phyloP scores from a whole-genome alignment of 2,113 vertebrate species.

The Morphnarchus princeps region DNA sequence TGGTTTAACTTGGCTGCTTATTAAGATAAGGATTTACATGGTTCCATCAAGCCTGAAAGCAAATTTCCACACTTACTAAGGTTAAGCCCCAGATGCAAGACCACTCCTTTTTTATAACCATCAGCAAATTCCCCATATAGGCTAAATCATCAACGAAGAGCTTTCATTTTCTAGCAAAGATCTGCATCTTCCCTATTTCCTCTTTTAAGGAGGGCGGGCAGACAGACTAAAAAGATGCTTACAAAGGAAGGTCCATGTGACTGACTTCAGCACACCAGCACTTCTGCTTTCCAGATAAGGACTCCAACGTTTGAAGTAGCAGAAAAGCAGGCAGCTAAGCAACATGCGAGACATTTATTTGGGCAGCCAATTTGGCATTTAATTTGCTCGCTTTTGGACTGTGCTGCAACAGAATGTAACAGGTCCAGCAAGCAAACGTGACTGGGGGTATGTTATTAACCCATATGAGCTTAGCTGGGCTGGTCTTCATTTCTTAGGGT shows the following conservation, averaged over 20 bases:
- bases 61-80: not conserved
- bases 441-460: not conserved
- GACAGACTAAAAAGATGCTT: not conserved
- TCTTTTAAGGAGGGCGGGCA: not conserved
- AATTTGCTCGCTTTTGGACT: not conserved
- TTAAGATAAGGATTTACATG: conserved; percentile 32
- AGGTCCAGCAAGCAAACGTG: not conserved
- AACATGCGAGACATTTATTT: not conserved
- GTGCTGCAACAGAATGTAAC: not conserved
- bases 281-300: conserved; percentile 16
- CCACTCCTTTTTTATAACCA: not conserved
- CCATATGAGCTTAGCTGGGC: not conserved
- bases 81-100: not conserved
- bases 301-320: not conserved
- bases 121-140: not conserved
- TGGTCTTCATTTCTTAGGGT: not conserved
- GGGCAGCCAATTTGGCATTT: not conserved
- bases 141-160: not conserved
- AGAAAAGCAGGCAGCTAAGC: not conserved
- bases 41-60: not conserved
- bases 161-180: not conserved
- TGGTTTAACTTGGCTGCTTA: conserved; percentile 29
- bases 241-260: not conserved
- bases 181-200: not conserved
- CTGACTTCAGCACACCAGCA: not conserved